A percentile compares a stretch with the other conserved stretches of the same genome.
These are phyloP conservation scores for Lepidocyrtoides sp. DNA, from an alignment of 2,888 invertebrate genomes.

Conservation along the genomic window DNA sequence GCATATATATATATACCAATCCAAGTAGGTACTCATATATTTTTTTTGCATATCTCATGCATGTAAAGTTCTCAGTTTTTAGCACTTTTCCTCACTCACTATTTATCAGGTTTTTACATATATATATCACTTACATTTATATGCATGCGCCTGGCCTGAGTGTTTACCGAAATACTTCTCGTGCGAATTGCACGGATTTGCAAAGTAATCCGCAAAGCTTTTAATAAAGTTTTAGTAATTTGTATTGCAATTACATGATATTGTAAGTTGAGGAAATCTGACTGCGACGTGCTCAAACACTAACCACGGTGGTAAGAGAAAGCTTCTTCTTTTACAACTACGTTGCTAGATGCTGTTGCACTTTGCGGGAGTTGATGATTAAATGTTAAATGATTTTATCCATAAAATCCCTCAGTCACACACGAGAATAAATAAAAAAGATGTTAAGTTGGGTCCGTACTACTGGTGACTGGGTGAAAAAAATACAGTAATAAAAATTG, in stretches of 20 bases:
- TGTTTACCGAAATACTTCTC: background rate
- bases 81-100: background rate
- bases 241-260: background rate
- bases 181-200: slow-evolving; percentile 28
- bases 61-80: background rate
- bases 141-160: background rate
- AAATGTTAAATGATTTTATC: background rate
- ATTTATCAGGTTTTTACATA: background rate
- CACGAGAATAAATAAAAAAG: background rate
- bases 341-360: background rate
- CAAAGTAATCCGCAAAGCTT: slow-evolving; percentile 12
- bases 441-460: slow-evolving; percentile 4
- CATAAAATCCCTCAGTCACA: slow-evolving; percentile 10
- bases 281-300: background rate
- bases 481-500: background rate
- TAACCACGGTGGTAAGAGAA: background rate
- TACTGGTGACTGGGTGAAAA: background rate
- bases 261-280: background rate
- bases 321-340: background rate
- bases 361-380: too few species aligned
- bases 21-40: too few species aligned
- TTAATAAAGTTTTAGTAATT: slow-evolving; percentile 24
- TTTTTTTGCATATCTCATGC: background rate
- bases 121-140: background rate
- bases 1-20: background rate